Evolutionary conservation across 2,113 vertebrate species (phyloP), one percentile per base, ranked within the genome.

Genomic region (Notothenia coriiceps): DNA sequence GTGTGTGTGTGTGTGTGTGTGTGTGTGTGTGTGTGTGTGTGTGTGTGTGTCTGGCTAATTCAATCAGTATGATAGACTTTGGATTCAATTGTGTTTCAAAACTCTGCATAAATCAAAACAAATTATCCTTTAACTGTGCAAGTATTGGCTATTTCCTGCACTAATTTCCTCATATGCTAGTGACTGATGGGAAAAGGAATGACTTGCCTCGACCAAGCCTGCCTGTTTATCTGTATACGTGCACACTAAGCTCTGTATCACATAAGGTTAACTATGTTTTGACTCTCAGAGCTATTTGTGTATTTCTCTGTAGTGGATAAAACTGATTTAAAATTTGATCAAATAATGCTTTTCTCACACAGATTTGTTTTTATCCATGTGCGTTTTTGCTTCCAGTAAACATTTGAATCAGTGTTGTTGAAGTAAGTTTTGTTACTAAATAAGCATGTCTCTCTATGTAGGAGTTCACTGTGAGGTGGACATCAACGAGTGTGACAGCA

Each of bases 401-500:
- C 5, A 43, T 20, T 14, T 50, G 13, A 18, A 56, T 43, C 12
- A n/a, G 15, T 56, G 11, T 49, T 63, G 55, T 50, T 14, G 9
- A 10, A 67, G 5, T 35, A 77, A 29, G 13, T 33, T 6, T 10
- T 15, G 25, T 46, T 43, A 8, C 18, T 66, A 49, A 70, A 40
- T 1, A 1, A 43, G 9, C 14, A 8, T 61, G 22, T 71, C 55
- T 70, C 17, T 47, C 9, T 55, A 1, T 84, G 12, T 90, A 98
- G 98, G 98, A 74, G 78, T 93, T 6, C 91, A 94, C 3, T 99
- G 98, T 80, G 95, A 96, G 92, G 94, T 94, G 6, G 94, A 99
- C 59, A 91, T 98, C 54, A 91, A 99, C 1, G 98, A 99, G 69
- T 99, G 98, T 71, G 94, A 96, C 74, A 96, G 94, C 20, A 76